These are phyloP conservation scores for Peromyscus attwateri DNA, from an alignment of 2,797 vertebrate species.

Conservation along the genomic window DNA sequence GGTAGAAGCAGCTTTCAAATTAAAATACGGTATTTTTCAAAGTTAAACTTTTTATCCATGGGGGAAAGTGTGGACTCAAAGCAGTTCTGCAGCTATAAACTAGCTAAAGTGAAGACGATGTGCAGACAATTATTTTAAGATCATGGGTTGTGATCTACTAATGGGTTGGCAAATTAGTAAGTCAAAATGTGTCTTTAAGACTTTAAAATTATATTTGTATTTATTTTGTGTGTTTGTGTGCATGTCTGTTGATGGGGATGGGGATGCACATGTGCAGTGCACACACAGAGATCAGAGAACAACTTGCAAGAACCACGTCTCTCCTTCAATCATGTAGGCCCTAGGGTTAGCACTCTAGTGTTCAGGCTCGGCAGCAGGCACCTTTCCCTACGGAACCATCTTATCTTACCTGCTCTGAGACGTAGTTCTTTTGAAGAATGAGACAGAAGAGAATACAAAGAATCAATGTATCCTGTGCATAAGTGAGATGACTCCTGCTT, in stretches of 20 bases:
- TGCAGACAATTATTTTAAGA: background rate
- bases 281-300: background rate
- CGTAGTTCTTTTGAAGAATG: background rate
- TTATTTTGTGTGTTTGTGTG: background rate
- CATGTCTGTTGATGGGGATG: background rate
- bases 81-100: background rate
- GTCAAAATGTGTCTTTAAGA: background rate
- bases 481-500: background rate
- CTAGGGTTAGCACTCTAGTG: background rate
- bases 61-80: background rate
- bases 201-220: background rate
- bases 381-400: background rate
- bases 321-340: background rate
- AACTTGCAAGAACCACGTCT: background rate
- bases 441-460: background rate
- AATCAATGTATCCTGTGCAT: background rate
- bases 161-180: slow-evolving; percentile 28
- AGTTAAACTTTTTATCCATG: slow-evolving; percentile 55
- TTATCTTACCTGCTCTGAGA: background rate
- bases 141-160: background rate
- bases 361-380: background rate
- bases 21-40: slow-evolving; percentile 50
- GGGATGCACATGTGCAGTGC: background rate
- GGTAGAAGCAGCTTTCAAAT: slow-evolving; percentile 55
- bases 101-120: background rate